Evolutionary conservation across 2,113 vertebrate genomes (phyloP).

Genomic region (Meleagris gallopavo): DNA sequence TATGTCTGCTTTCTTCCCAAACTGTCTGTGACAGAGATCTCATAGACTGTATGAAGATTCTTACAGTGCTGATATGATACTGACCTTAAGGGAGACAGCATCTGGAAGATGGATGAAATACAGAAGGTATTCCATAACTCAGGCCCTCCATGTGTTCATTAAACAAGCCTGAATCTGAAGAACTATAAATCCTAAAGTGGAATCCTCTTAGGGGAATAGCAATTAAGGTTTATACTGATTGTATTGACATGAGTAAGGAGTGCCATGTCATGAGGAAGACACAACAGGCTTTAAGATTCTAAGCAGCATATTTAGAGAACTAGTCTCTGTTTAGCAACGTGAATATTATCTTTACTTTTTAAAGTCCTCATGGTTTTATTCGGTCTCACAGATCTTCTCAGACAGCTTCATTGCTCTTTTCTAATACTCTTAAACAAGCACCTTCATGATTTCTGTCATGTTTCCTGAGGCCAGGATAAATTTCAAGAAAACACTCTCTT

Average conservation of each 20-base stretch:
- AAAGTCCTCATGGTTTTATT: neutral
- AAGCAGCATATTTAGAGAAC: neutral
- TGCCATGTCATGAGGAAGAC: rapidly evolving
- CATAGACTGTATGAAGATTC: neutral
- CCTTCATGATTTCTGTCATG: neutral
- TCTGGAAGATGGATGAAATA: neutral
- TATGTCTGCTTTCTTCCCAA: neutral
- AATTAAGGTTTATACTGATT: neutral
- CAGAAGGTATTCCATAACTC: neutral
- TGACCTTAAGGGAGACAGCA: neutral
- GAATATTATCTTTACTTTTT: neutral
- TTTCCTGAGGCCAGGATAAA: neutral
- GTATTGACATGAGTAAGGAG: neutral
- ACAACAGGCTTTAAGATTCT: neutral
- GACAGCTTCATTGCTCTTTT: neutral
- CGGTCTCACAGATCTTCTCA: neutral
- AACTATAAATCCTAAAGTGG: neutral
- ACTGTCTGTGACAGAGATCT: neutral
- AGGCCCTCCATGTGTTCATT: rapidly evolving
- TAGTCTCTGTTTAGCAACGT: neutral
- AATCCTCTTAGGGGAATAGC: neutral
- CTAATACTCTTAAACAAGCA: neutral
- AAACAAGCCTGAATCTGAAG: neutral
- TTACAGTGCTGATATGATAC: neutral
- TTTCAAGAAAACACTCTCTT: neutral